These are phyloP conservation scores for Orientallactaga sibirica DNA, from an alignment of 2,797 vertebrate species.

Conservation along the genomic window DNA sequence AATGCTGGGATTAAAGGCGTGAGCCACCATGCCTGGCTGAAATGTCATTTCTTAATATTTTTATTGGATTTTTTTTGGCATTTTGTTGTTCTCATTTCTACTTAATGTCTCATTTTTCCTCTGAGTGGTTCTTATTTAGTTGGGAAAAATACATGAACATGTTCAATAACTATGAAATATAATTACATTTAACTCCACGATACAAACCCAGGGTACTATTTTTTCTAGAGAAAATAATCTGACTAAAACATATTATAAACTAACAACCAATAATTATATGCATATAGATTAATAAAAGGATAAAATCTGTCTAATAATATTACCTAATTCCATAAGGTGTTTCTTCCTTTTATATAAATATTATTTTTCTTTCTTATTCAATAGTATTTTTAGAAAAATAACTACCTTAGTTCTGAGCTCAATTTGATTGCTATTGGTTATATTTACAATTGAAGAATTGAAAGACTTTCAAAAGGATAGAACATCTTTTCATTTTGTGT, in stretches of 20 bases:
- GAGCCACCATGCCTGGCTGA: background rate
- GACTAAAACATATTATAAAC: background rate
- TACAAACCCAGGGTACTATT: background rate
- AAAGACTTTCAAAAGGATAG: background rate
- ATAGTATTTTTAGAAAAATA: constrained; percentile 16
- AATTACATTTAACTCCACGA: background rate
- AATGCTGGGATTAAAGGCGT: no score
- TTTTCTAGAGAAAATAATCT: constrained; percentile 10
- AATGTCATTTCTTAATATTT: background rate
- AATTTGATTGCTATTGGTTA: background rate
- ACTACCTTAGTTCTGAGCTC: background rate
- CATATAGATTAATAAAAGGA: background rate
- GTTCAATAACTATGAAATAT: background rate
- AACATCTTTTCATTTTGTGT: background rate
- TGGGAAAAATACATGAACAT: background rate
- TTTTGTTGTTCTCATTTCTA: background rate
- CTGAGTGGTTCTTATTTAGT: background rate
- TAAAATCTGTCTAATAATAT: background rate
- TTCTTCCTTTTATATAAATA: background rate
- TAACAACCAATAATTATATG: background rate
- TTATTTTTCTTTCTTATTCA: constrained; percentile 14
- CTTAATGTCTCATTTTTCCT: background rate
- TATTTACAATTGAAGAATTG: constrained; percentile 49
- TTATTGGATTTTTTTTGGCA: background rate
- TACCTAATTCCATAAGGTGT: background rate